Percentiles rank a stretch among this genome's conserved stretches.
Conservation (phyloP, 1,140 invertebrate genomes). For the Druon quercuslanigerum region DNA sequence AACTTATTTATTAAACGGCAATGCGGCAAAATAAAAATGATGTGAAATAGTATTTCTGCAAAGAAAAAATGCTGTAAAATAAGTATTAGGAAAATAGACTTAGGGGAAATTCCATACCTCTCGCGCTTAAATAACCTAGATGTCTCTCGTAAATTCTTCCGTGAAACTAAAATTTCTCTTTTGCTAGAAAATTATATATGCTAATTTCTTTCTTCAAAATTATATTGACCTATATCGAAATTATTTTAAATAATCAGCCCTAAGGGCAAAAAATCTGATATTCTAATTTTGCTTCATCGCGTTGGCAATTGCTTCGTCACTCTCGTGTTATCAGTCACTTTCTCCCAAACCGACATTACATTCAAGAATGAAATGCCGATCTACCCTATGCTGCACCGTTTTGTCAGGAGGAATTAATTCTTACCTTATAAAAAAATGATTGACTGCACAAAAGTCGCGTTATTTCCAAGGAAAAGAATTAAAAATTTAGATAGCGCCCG, state of each 20-base stretch:
- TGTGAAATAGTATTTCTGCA: no score
- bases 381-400: neutral
- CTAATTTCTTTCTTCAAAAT: no score
- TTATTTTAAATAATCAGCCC: neutral
- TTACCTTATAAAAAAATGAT: neutral
- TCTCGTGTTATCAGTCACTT: constrained; percentile 9
- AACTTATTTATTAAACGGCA: no score
- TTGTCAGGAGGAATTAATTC: constrained; percentile 27
- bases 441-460: neutral
- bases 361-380: constrained; percentile 5
- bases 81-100: no score
- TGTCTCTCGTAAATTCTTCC: no score
- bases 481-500: neutral
- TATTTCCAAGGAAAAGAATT: neutral
- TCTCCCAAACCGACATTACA: neutral
- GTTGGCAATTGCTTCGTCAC: neutral
- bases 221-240: neutral
- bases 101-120: no score
- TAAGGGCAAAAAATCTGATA: neutral
- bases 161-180: no score
- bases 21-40: no score
- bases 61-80: no score
- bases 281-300: neutral
- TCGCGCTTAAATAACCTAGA: no score
- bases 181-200: no score